phyloP scores from a whole-genome alignment of 64 coral and sea anemone genomes.

The Montipora capricornis region DNA sequence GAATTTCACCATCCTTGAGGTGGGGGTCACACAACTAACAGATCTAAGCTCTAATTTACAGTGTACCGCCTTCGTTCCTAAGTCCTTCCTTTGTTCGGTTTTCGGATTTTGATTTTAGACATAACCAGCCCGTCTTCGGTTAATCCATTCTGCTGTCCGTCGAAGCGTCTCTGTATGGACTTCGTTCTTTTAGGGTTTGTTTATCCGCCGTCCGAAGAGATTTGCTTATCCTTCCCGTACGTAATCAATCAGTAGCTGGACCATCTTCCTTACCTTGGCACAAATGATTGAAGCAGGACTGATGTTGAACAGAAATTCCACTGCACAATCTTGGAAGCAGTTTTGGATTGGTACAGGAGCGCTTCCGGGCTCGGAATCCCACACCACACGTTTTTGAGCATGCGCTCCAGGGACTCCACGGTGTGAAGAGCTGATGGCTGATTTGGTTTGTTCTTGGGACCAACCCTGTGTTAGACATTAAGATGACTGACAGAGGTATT shows the following conservation, averaged over 20 bases:
- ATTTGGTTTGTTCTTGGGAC: neutral
- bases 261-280: constrained; percentile 38
- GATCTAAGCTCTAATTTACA: too few relatives aligned
- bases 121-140: neutral
- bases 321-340: constrained; percentile 43
- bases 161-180: neutral
- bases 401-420: constrained; percentile 67
- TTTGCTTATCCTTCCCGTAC: neutral
- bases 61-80: too few relatives aligned
- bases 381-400: constrained; percentile 69
- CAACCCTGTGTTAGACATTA: neutral
- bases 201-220: neutral
- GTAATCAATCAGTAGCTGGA: neutral
- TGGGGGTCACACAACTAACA: too few relatives aligned
- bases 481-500: neutral
- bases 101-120: neutral
- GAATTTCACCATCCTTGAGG: too few relatives aligned
- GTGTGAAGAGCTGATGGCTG: constrained; percentile 49
- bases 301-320: constrained; percentile 63
- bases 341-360: constrained; percentile 64
- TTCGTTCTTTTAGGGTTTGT: neutral
- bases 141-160: neutral
- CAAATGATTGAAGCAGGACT: constrained; percentile 45
- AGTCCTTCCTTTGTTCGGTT: neutral
- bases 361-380: constrained; percentile 57